Base-by-base conservation (phyloP, 2,888 invertebrate genomes). In the Drosophila niveifrons region DNA sequence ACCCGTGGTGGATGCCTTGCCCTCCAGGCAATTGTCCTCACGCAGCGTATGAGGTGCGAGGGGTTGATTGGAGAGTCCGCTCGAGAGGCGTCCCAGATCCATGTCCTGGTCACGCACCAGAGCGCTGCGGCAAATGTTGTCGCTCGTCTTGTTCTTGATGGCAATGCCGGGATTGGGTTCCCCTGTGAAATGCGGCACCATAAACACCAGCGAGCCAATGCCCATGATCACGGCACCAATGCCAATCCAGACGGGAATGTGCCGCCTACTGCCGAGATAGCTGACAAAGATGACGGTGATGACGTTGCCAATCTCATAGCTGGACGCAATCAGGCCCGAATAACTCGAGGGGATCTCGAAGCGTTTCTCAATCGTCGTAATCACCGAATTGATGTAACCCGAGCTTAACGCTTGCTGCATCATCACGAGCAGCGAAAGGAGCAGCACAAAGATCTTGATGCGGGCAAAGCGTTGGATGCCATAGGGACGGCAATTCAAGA, bases 271-370 rank as follows among this genome's bases (percentile, higher is more conserved):
- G 78, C 98, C 98, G 90, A 98, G 95, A 92, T 98, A 98, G 91
- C 97, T 97, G 85, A 98, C 98, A 93, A 98, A 98, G 91, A 98
- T 97, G 88, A 98, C 98, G 39, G 98, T 97, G 91, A 98, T 96
- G 83, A 98, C 97, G 93, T 98, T 98, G 90, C 98, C 98, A 90
- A 97, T 97, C 94, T 98, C 98, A 92, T 98, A 98, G 88, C 97
- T 97, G 88, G 98, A 98, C 65, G 98, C 98, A 80, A 98, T 97
- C 85, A 98, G 94, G 65, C 98, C 98, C 55, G 98, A 97, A 78
- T 97, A 95, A 91, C 97, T 96, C 91, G 98, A 98, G 70, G 98
- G 98, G 90, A 98, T 97, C 93, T 98, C 98, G 91, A 96, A 96
- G 76, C 98, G 95, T 93, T 98, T 98, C 93, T 98, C 98, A 90